phyloP scores from a whole-genome alignment of 2,797 vertebrate genomes.

The Urophycis tenuis region DNA sequence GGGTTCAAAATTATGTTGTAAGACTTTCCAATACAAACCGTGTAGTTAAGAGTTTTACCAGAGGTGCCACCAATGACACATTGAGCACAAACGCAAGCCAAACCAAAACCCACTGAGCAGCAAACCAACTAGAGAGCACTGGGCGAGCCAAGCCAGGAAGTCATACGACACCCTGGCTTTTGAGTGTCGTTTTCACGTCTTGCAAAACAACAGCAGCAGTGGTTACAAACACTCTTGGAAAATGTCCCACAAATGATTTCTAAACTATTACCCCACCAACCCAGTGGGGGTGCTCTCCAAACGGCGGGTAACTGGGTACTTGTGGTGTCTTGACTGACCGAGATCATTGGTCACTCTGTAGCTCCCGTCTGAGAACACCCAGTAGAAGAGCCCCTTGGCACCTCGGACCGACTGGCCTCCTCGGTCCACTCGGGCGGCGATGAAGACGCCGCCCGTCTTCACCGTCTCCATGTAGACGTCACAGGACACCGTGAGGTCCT shows the following conservation, averaged over 20 bases:
- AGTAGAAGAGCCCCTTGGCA: conserved; percentile 85
- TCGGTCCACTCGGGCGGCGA: conserved; percentile 85
- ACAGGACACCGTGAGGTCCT: conserved; percentile 76
- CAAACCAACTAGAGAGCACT: too few species aligned
- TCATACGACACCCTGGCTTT: too few species aligned
- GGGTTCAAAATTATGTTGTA: too few species aligned
- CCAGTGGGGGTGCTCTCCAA: not conserved
- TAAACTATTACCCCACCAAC: too few species aligned
- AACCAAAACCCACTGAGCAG: too few species aligned
- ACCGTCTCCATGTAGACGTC: conserved; percentile 84
- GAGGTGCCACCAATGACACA: too few species aligned
- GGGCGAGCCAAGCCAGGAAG: too few species aligned
- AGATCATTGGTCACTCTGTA: conserved; percentile 86
- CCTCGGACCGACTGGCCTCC: conserved; percentile 73
- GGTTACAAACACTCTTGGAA: not conserved
- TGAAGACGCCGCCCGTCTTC: conserved; percentile 77
- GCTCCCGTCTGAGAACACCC: conserved; percentile 85
- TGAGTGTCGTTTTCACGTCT: too few species aligned
- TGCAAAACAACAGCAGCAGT: not conserved
- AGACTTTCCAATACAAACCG: too few species aligned
- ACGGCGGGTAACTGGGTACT: not conserved
- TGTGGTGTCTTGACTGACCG: conserved; percentile 61
- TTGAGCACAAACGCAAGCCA: too few species aligned
- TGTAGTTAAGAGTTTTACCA: too few species aligned
- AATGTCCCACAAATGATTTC: not conserved